phyloP scores from a whole-genome alignment of 2,113 vertebrate species.

The Vulpes ferrilata region DNA sequence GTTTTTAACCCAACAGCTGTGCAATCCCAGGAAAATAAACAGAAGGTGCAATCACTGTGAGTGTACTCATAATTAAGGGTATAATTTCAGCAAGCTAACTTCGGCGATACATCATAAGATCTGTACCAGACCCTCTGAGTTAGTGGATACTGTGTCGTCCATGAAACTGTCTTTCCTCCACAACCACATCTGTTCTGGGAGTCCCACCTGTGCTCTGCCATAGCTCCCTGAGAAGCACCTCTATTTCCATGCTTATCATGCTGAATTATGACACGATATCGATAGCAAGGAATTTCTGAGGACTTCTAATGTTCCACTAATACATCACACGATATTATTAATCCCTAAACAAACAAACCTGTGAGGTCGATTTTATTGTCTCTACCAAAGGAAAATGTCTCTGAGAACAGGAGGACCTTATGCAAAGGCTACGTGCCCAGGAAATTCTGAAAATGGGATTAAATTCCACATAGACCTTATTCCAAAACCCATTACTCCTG shows the following conservation, averaged over 20 bases:
- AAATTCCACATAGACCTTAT: neutral
- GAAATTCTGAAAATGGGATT: neutral
- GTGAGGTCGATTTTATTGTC: neutral
- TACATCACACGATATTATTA: neutral
- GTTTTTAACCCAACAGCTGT: slow-evolving; percentile 10
- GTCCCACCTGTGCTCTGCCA: neutral
- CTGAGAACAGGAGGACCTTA: neutral
- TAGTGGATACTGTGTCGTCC: neutral
- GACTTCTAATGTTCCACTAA: neutral
- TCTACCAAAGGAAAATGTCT: neutral
- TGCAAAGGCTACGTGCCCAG: neutral
- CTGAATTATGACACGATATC: neutral
- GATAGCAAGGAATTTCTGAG: neutral
- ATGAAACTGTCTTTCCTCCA: neutral
- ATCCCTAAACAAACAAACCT: neutral
- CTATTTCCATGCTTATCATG: neutral
- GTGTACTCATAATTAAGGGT: neutral
- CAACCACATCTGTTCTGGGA: neutral
- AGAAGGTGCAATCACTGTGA: neutral
- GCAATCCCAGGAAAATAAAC: neutral
- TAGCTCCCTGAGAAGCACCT: neutral
- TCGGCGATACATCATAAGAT: neutral
- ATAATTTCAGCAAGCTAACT: slow-evolving; percentile 11
- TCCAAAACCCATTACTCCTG: neutral
- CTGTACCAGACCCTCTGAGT: neutral